Evolutionary conservation across 2,113 vertebrate species (phyloP).

Genomic region (Progne subis): DNA sequence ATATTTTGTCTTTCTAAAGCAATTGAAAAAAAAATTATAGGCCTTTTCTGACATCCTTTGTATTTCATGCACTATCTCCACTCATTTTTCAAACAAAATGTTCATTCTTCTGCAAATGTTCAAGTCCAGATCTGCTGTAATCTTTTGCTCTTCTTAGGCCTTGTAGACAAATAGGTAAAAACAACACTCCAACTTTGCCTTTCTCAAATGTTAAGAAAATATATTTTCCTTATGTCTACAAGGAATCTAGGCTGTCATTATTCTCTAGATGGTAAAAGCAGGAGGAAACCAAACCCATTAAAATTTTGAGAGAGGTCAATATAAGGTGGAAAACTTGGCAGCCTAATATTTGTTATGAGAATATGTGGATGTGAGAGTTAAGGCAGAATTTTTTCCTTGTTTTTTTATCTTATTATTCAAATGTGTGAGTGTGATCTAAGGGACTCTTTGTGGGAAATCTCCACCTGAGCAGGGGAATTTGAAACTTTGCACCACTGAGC

Average conservation of each 20-base stretch:
- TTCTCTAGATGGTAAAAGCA: neutral
- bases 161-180: neutral
- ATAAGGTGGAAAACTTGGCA: neutral
- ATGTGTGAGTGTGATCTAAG: neutral
- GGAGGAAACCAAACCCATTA: neutral
- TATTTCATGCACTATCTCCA: neutral
- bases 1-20: conserved; percentile 10
- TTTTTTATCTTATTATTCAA: neutral
- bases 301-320: neutral
- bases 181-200: neutral
- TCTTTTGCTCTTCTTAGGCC: neutral
- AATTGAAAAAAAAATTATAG: conserved; percentile 20
- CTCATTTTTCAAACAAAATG: neutral
- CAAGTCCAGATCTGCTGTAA: neutral
- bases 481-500: neutral
- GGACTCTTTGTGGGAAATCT: neutral
- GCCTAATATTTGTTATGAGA: neutral
- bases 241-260: neutral
- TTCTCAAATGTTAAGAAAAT: conserved; percentile 6
- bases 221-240: neutral
- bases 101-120: neutral
- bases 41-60: neutral
- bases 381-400: neutral
- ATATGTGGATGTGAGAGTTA: neutral
- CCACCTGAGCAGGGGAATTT: neutral